Conservation (phyloP, 2,113 vertebrate species). For the Chunga burmeisteri region DNA sequence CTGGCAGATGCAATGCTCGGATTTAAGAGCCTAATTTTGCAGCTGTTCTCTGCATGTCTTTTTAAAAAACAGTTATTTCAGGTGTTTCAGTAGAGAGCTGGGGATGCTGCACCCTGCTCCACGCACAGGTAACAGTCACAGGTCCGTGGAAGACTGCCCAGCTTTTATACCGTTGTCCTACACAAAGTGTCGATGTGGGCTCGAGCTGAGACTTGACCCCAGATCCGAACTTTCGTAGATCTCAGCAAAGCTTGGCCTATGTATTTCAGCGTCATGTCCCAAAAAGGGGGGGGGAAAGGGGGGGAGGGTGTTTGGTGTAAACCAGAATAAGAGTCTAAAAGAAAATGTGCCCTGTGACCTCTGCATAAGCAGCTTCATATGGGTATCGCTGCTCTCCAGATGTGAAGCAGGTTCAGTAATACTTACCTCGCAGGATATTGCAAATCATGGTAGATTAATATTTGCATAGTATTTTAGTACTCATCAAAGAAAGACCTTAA, state of each 20-base stretch:
- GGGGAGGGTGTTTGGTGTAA: background rate
- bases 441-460: background rate
- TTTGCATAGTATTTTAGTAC: background rate
- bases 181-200: background rate
- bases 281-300: background rate
- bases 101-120: background rate
- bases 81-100: background rate
- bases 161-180: background rate
- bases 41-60: background rate
- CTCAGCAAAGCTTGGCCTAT: background rate
- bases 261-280: background rate
- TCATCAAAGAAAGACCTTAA: background rate
- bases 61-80: background rate
- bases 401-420: background rate
- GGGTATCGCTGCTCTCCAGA: background rate
- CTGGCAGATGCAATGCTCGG: background rate
- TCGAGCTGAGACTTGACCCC: background rate
- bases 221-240: rapidly evolving
- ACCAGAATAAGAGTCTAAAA: background rate
- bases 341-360: background rate
- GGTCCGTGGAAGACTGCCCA: no score
- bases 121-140: background rate
- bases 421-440: background rate
- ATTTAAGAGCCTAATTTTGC: background rate
- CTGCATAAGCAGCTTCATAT: background rate